Evolutionary conservation across 2,113 vertebrate genomes (phyloP).

Genomic region (Hemiprocne comata): DNA sequence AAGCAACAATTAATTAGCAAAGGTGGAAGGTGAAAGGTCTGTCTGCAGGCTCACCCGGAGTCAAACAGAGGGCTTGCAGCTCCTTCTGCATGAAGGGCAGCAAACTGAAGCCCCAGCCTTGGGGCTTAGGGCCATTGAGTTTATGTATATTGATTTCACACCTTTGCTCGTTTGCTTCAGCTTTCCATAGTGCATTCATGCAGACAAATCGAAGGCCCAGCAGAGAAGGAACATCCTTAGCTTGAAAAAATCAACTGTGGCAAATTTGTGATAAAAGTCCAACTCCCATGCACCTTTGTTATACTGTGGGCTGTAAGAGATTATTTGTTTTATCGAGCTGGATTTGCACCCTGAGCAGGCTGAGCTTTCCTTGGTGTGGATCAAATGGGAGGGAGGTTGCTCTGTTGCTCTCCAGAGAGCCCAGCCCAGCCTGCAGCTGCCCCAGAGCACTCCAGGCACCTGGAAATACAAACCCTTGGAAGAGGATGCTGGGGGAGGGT

Average conservation of each 20-base stretch:
- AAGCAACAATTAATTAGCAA: background rate
- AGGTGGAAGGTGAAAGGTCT: background rate
- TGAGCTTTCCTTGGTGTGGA: background rate
- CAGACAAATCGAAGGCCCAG: conserved; percentile 9
- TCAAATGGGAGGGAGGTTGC: background rate
- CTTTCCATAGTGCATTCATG: background rate
- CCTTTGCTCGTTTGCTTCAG: background rate
- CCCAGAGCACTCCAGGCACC: background rate
- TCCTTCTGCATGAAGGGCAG: background rate
- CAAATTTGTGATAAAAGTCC: background rate
- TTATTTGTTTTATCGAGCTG: background rate
- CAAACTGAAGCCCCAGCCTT: background rate
- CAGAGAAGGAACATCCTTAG: conserved; percentile 38
- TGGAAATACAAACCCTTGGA: background rate
- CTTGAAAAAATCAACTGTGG: conserved; percentile 9
- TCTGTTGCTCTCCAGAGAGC: background rate
- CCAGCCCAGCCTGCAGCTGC: background rate
- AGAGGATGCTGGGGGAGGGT: background rate
- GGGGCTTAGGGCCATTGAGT: background rate
- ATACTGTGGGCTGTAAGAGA: background rate
- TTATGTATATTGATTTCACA: conserved; percentile 30
- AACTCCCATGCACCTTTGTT: conserved; percentile 10
- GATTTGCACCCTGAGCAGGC: background rate
- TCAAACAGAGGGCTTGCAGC: background rate
- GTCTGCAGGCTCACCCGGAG: background rate